Percentiles rank a stretch among this genome's conserved stretches.
phyloP scores from a whole-genome alignment of 2,797 vertebrate species.

The Nyctalus aviator region DNA sequence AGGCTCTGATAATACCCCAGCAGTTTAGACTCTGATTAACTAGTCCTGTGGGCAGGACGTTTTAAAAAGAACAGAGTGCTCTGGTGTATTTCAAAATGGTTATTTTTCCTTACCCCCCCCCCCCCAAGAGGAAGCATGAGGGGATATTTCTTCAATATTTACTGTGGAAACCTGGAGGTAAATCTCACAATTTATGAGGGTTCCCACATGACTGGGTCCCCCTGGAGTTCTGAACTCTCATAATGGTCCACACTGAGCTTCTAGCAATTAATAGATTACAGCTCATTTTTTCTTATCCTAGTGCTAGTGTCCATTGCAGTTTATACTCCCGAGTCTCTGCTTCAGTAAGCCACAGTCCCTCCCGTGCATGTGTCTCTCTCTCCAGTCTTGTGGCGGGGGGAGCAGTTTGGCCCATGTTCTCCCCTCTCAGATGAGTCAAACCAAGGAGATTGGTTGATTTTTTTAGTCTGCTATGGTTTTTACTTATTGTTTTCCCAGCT shows the following conservation, averaged over 20 bases:
- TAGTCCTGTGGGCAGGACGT: background rate
- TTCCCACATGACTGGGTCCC: background rate
- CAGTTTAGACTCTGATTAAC: background rate
- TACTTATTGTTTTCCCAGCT: background rate
- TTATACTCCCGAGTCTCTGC: background rate
- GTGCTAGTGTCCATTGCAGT: background rate
- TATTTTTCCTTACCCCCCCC: background rate
- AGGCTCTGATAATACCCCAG: background rate
- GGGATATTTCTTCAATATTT: background rate
- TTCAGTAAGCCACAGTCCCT: background rate
- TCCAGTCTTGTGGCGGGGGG: background rate
- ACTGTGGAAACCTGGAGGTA: background rate
- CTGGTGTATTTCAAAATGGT: background rate
- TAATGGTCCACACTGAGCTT: background rate
- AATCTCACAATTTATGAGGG: background rate
- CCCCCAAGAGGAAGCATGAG: background rate
- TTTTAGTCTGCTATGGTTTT: background rate
- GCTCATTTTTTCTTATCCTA: background rate
- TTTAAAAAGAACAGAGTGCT: background rate
- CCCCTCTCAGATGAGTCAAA: background rate
- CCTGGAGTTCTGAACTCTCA: background rate
- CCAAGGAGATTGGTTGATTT: background rate
- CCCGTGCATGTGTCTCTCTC: background rate
- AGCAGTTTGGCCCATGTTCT: background rate
- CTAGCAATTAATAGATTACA: background rate